Conservation (phyloP, 2,888 invertebrate genomes). For the Galerucella calmariensis region DNA sequence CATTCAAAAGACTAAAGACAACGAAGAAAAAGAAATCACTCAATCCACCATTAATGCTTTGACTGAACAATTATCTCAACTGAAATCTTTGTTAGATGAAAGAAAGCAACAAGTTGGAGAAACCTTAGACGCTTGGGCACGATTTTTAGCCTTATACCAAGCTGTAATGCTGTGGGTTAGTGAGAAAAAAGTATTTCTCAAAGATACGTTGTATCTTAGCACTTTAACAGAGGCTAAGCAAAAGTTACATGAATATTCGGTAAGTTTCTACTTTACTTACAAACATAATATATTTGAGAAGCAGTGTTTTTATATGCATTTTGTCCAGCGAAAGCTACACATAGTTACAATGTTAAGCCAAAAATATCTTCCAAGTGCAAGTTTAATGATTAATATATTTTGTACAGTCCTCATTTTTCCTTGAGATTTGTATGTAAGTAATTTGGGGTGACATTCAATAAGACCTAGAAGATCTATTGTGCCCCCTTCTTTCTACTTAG, state of each 20-base stretch:
- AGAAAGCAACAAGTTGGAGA: conserved; percentile 86
- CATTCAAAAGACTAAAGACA: conserved; percentile 82
- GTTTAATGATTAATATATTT: too few species aligned
- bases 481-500: too few species aligned
- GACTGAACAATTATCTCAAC: conserved; percentile 81
- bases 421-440: too few species aligned
- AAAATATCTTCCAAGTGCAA: too few species aligned
- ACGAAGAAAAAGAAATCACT: conserved; percentile 80
- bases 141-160: conserved; percentile 85
- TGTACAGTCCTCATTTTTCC: too few species aligned
- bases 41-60: conserved; percentile 80
- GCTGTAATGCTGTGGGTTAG: conserved; percentile 85
- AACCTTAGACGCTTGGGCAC: conserved; percentile 87
- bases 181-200: conserved; percentile 83
- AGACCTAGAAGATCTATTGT: too few species aligned
- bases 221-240: conserved; percentile 85
- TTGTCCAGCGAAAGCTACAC: too few species aligned
- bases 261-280: conserved; percentile 61
- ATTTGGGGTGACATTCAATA: too few species aligned
- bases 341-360: too few species aligned
- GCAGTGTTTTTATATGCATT: too few species aligned
- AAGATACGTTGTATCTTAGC: conserved; percentile 80
- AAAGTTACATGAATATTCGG: conserved; percentile 88
- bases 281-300: too few species aligned
- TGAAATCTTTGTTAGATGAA: conserved; percentile 83